Conservation (phyloP, 1,140 invertebrate genomes). For the Temnothorax curvispinosus region DNA sequence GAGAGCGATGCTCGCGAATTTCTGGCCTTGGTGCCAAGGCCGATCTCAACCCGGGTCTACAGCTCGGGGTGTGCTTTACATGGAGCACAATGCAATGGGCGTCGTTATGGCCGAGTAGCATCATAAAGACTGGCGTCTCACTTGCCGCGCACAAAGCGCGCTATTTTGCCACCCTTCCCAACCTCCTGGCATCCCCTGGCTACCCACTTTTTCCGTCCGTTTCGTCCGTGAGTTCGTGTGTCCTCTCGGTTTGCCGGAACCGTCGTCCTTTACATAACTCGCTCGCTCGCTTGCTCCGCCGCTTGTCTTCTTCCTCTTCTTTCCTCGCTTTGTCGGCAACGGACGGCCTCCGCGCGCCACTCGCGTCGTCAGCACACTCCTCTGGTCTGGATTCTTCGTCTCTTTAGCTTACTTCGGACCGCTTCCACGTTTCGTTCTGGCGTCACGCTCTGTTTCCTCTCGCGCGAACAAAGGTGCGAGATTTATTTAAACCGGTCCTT, state of each 20-base stretch:
- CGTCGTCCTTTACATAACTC: constrained; percentile 21
- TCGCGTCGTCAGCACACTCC: constrained; percentile 20
- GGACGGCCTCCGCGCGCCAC: constrained; percentile 31
- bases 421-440: background rate
- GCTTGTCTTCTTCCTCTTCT: background rate
- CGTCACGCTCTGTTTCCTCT: background rate
- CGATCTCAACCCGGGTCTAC: constrained; percentile 57
- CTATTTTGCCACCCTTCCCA: constrained; percentile 73
- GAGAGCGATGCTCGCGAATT: constrained; percentile 18
- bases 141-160: constrained; percentile 71
- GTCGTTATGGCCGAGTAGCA: constrained; percentile 75
- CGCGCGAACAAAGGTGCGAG: constrained; percentile 28
- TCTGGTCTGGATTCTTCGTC: constrained; percentile 7
- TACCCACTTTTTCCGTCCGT: constrained; percentile 58
- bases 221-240: constrained; percentile 14
- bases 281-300: background rate
- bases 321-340: constrained; percentile 9
- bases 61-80: constrained; percentile 64
- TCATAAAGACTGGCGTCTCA: constrained; percentile 75
- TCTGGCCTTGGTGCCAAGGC: constrained; percentile 63
- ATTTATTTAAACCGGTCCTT: constrained; percentile 44
- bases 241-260: constrained; percentile 42
- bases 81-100: constrained; percentile 73
- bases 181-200: constrained; percentile 16
- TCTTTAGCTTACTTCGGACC: background rate